Evolutionary conservation across 2,113 vertebrate genomes (phyloP).

Genomic region (Thalassarche chlororhynchos): DNA sequence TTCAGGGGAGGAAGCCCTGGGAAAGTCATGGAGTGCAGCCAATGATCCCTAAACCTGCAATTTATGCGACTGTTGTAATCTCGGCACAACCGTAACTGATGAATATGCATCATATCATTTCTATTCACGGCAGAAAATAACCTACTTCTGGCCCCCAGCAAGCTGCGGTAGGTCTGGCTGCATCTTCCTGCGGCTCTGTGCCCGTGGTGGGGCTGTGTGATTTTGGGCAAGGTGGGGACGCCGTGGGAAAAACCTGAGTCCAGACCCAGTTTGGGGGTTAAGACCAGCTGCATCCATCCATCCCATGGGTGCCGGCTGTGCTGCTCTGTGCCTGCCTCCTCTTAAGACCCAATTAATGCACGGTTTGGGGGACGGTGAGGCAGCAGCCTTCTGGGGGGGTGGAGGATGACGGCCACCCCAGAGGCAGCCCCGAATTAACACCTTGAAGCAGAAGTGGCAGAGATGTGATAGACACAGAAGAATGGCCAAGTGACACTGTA

Average conservation of each 20-base stretch:
- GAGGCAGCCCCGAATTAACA: not conserved
- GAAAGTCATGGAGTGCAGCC: slow-evolving; percentile 21
- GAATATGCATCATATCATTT: slow-evolving; percentile 59
- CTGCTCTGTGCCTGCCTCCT: not conserved
- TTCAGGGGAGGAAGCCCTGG: not conserved
- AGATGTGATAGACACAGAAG: not conserved
- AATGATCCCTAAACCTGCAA: slow-evolving; percentile 34
- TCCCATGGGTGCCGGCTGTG: fast-evolving
- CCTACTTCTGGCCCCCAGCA: slow-evolving; percentile 43
- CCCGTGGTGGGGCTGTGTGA: not conserved
- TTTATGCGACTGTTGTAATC: slow-evolving; percentile 25
- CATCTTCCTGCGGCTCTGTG: not conserved
- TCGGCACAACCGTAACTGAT: not conserved
- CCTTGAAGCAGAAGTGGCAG: not conserved
- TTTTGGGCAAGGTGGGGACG: not conserved
- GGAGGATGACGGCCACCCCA: not conserved
- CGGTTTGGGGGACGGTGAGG: not conserved
- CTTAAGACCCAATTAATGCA: not conserved
- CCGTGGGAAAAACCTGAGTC: fast-evolving
- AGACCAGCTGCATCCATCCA: too few relatives aligned
- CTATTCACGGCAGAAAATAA: slow-evolving; percentile 22
- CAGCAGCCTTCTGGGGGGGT: not conserved
- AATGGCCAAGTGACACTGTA: slow-evolving; percentile 9
- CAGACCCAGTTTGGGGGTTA: not conserved
- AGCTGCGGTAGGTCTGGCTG: not conserved